Evolutionary conservation across 2,888 invertebrate genomes (phyloP), one percentile per base, ranked within the genome.

Genomic region (Diplolepis rosae): DNA sequence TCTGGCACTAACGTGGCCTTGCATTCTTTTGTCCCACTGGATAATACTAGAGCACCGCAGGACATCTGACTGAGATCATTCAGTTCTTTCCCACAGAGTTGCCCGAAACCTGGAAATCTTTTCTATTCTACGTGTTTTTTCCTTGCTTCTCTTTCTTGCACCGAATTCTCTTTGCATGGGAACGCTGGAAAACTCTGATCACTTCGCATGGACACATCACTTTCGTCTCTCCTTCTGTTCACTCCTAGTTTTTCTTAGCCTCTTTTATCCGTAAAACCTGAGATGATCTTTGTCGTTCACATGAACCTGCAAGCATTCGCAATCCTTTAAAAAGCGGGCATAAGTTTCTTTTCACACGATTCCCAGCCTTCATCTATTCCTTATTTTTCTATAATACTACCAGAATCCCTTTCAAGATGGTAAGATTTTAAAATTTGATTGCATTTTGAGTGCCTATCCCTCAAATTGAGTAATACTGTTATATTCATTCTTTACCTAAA

Each of bases 81-180:
- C 77, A 79, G 79, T 82, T 76, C 75, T 83, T 87, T 87, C 86
- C 85, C 87, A 87, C 85, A 87, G 82, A 82, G 73, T 84, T 81
- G 83, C 79, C 83, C 78, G 80, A 87, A 87, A 84, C 77, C 81
- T 83, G 84, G 83, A 87, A 87, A 85, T 78, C 82, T 83, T 85
- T 83, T 83, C 83, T 82, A 81, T 84, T 82, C 82, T 84, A 73
- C 74, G 69, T 83, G 79, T 83, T 83, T 83, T 82, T 81, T 79
- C 73, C 73, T 50, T n/a, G 69, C 30, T 61, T 68, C 73, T 77
- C 75, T 77, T 71, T 70, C 65, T 22, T 39, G 15, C 24, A 45
- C 35, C 70, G 42, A 48, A 15, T 65, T 61, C 67, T 69, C 65
- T 67, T 77, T 69, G 78, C 78, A 82, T 82, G 82, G 80, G 83